Percentiles rank a stretch among this genome's conserved stretches.
Evolutionary conservation across 2,888 invertebrate species (phyloP).

Genomic region (Apocheima hispidaria): DNA sequence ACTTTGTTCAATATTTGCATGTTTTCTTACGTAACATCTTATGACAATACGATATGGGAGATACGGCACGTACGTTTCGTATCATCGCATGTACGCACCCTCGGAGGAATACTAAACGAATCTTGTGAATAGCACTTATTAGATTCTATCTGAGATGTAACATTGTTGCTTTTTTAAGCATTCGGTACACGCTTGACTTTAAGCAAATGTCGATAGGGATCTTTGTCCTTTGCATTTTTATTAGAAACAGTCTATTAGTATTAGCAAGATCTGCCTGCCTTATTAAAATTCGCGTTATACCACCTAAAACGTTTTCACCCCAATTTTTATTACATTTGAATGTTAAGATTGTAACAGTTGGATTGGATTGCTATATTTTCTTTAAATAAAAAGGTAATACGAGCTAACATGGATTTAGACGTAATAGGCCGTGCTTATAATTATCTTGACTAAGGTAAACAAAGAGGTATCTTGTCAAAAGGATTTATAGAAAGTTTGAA

Average conservation of each 20-base stretch:
- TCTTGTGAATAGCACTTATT: slow-evolving; percentile 46
- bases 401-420: too few relatives aligned
- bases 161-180: slow-evolving; percentile 30
- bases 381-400: too few relatives aligned
- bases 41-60: slow-evolving; percentile 42
- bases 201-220: slow-evolving; percentile 40
- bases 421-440: too few relatives aligned
- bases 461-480: too few relatives aligned
- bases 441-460: too few relatives aligned
- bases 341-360: too few relatives aligned
- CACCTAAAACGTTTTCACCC: too few relatives aligned
- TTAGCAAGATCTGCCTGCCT: background rate
- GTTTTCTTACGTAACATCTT: slow-evolving; percentile 32
- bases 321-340: too few relatives aligned
- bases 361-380: too few relatives aligned
- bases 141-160: slow-evolving; percentile 48
- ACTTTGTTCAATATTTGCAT: slow-evolving; percentile 21
- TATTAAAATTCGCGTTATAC: slow-evolving; percentile 5
- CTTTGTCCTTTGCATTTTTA: slow-evolving; percentile 38
- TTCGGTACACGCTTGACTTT: slow-evolving; percentile 32
- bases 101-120: slow-evolving; percentile 51
- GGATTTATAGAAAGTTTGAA: too few relatives aligned
- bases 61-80: slow-evolving; percentile 45
- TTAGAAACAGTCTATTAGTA: slow-evolving; percentile 34
- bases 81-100: slow-evolving; percentile 26